These are phyloP conservation scores for Eumacrocentrus americanus DNA, from an alignment of 2,888 invertebrate species.

Conservation along the genomic window DNA sequence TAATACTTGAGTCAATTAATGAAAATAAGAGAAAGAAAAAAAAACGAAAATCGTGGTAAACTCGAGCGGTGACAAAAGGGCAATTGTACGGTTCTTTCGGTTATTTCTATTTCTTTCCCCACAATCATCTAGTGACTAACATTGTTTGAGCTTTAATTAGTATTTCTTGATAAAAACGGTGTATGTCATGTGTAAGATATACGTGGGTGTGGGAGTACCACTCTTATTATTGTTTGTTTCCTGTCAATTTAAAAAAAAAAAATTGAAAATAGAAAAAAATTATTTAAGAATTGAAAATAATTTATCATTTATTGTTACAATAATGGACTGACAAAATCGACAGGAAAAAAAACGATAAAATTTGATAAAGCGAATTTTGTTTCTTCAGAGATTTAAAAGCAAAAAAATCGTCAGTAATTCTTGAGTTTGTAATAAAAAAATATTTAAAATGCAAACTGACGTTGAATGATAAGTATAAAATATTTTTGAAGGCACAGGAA, in stretches of 20 bases:
- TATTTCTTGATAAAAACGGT: conserved; percentile 58
- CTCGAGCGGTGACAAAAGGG: conserved; percentile 49
- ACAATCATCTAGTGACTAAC: conserved; percentile 62
- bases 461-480: background rate
- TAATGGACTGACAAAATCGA: background rate
- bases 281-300: background rate
- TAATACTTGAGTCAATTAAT: no score
- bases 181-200: conserved; percentile 62
- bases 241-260: conserved; percentile 26
- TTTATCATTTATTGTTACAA: background rate
- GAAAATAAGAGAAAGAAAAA: no score
- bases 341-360: conserved; percentile 13
- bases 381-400: background rate
- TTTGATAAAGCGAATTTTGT: conserved; percentile 13
- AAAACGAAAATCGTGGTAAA: conserved; percentile 29
- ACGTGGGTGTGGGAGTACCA: conserved; percentile 60
- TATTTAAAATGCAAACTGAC: background rate
- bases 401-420: background rate
- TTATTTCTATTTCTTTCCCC: conserved; percentile 49
- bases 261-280: background rate
- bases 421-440: background rate
- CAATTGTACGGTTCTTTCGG: conserved; percentile 52
- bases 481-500: conserved; percentile 10
- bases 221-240: conserved; percentile 34
- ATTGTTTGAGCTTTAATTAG: conserved; percentile 62